Percentiles rank a stretch among this genome's conserved stretches.
Evolutionary conservation across 2,888 invertebrate species (phyloP).

Genomic region (Ditula angustiorana): DNA sequence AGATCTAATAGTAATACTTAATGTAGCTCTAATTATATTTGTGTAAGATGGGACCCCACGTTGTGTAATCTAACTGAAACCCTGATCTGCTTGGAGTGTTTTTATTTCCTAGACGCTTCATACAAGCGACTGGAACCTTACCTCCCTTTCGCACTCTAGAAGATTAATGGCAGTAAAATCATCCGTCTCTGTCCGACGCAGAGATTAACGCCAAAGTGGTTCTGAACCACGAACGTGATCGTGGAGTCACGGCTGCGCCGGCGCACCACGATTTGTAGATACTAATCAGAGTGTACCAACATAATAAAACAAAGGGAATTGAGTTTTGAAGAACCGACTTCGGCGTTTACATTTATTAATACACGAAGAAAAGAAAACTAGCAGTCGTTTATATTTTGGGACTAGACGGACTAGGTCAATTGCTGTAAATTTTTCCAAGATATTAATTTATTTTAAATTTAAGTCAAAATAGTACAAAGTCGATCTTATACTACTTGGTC

Average conservation of each 20-base stretch:
- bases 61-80: background rate
- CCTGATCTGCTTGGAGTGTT: background rate
- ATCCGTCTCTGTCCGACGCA: background rate
- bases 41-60: background rate
- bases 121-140: background rate
- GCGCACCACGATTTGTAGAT: slow-evolving; percentile 9
- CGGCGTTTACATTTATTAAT: too few species aligned
- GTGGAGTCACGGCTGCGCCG: background rate
- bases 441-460: too few species aligned
- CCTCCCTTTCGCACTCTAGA: background rate
- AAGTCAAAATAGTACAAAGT: too few species aligned
- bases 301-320: background rate
- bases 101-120: background rate
- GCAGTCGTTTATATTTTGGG: too few species aligned
- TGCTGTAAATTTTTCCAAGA: too few species aligned
- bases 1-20: too few species aligned
- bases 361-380: too few species aligned
- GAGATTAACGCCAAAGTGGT: background rate
- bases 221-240: background rate
- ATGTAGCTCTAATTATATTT: too few species aligned
- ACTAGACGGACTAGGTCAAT: too few species aligned
- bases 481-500: too few species aligned
- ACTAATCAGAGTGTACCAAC: background rate
- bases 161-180: background rate
- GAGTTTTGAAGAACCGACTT: too few species aligned